phyloP scores from a whole-genome alignment of 2,113 vertebrate species.

The Tautogolabrus adspersus region DNA sequence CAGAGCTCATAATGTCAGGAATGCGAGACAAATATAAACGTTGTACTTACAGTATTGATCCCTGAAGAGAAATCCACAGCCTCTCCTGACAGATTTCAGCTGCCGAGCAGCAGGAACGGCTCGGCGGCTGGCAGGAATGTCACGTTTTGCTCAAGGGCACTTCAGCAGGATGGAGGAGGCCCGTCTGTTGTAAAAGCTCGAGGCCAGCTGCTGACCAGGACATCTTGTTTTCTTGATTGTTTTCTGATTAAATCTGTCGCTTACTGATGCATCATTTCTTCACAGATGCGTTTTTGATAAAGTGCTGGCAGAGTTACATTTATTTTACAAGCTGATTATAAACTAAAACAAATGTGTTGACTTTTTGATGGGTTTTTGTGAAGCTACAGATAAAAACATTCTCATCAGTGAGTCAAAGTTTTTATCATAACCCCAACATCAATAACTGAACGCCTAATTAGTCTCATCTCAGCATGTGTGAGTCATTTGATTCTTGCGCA shows the following conservation, averaged over 20 bases:
- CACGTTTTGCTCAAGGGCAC: constrained; percentile 10
- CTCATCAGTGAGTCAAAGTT: constrained; percentile 22
- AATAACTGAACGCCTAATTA: constrained; percentile 28
- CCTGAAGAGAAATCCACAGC: not conserved
- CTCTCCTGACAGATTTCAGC: not conserved
- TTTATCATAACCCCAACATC: constrained; percentile 28
- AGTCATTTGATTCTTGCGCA: constrained; percentile 12
- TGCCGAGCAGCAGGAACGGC: not conserved
- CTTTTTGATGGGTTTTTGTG: not conserved
- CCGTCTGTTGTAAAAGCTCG: not conserved
- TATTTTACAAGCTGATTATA: constrained; percentile 25
- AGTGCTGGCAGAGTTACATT: not conserved
- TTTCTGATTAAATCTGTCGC: constrained; percentile 14
- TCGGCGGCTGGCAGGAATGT: not conserved
- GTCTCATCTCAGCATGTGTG: constrained; percentile 21
- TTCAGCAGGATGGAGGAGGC: not conserved
- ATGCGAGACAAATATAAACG: constrained; percentile 49
- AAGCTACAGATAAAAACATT: constrained; percentile 16
- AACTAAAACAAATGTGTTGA: constrained; percentile 33
- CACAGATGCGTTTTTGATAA: not conserved
- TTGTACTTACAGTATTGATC: constrained; percentile 19
- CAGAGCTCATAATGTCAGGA: constrained; percentile 28
- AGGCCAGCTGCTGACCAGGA: constrained; percentile 5
- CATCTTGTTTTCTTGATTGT: constrained; percentile 13
- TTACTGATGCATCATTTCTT: not conserved